These are phyloP conservation scores for Adineta ricciae DNA, from an alignment of 2,888 invertebrate genomes.

Conservation along the genomic window DNA sequence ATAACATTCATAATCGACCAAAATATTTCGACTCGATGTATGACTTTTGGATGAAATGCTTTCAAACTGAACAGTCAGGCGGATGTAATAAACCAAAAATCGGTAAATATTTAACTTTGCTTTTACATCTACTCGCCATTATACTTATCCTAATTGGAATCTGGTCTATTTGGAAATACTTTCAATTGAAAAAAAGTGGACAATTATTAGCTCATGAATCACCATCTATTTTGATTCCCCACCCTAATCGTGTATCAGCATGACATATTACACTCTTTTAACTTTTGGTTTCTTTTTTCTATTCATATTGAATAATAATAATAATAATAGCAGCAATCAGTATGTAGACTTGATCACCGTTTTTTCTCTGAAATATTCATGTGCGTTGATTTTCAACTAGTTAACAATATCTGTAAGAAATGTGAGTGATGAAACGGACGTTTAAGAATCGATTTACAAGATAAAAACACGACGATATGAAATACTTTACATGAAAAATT, in stretches of 20 bases:
- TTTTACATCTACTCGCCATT: background rate
- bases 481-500: too few species aligned
- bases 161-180: background rate
- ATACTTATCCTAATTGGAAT: background rate
- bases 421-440: too few species aligned
- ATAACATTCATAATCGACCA: background rate
- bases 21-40: constrained; percentile 20
- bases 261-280: background rate
- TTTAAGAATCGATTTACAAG: too few species aligned
- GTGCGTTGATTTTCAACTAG: too few species aligned
- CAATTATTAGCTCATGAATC: background rate
- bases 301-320: background rate
- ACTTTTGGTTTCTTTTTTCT: background rate
- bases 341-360: too few species aligned
- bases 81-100: background rate
- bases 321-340: too few species aligned
- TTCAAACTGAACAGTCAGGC: background rate
- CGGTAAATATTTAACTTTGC: background rate
- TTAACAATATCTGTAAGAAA: too few species aligned
- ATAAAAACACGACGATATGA: too few species aligned
- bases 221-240: background rate
- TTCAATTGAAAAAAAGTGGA: background rate
- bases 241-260: background rate
- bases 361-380: too few species aligned
- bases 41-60: background rate